These are phyloP conservation scores for Acromyrmex heyeri DNA, from an alignment of 1,140 invertebrate species.

Conservation along the genomic window DNA sequence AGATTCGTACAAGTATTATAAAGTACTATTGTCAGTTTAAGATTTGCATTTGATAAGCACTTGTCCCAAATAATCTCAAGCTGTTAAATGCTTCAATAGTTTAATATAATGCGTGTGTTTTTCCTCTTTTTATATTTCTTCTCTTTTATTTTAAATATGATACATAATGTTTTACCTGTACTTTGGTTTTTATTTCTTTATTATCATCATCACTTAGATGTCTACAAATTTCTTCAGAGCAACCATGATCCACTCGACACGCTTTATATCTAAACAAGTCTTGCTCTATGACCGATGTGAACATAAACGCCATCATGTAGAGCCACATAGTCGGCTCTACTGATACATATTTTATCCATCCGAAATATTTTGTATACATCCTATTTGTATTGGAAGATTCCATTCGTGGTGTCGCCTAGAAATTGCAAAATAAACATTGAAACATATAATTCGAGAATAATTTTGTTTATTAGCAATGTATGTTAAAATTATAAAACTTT, in stretches of 20 bases:
- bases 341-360: conserved; percentile 85
- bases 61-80: not conserved
- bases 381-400: not conserved
- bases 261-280: conserved; percentile 91
- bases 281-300: conserved; percentile 92
- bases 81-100: not conserved
- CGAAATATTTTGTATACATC: conserved; percentile 42
- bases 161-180: conserved; percentile 87
- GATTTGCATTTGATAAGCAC: not conserved
- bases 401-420: not conserved
- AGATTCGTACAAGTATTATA: not conserved
- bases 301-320: conserved; percentile 93
- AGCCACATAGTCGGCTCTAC: conserved; percentile 93
- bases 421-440: not conserved
- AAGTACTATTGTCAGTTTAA: not conserved
- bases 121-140: not conserved
- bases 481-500: not conserved
- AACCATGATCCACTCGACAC: conserved; percentile 90
- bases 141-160: not conserved
- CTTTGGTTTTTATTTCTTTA: conserved; percentile 87
- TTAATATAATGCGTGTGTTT: not conserved
- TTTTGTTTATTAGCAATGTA: not conserved
- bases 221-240: conserved; percentile 89
- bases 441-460: not conserved
- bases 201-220: conserved; percentile 87